phyloP scores from a whole-genome alignment of 1,140 invertebrate genomes.

The Helicoverpa zea region DNA sequence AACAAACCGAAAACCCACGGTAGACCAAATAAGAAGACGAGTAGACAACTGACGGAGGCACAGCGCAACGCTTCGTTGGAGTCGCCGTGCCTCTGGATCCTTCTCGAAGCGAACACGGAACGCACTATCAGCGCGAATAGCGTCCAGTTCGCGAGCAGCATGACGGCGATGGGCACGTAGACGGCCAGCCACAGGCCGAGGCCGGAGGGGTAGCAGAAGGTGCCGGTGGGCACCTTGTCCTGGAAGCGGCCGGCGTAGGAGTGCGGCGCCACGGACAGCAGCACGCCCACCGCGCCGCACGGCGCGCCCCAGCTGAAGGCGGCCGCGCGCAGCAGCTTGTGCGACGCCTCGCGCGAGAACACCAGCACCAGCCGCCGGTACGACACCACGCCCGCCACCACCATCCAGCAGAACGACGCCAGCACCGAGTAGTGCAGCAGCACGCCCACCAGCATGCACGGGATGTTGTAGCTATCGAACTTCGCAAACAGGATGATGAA shows the following conservation, averaged over 20 bases:
- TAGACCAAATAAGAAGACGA: conserved; percentile 86
- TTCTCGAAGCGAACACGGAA: conserved; percentile 82
- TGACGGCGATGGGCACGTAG: conserved; percentile 80
- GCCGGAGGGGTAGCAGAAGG: conserved; percentile 84
- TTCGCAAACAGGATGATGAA: conserved; percentile 71
- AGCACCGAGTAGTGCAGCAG: conserved; percentile 83
- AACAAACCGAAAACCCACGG: conserved; percentile 86
- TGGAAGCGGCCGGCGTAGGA: conserved; percentile 77
- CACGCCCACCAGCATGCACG: conserved; percentile 80
- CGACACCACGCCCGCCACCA: conserved; percentile 84
- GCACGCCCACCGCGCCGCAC: conserved; percentile 74
- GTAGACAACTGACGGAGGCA: conserved; percentile 81
- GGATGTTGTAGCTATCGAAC: conserved; percentile 67
- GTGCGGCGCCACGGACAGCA: conserved; percentile 75
- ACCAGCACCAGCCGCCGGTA: conserved; percentile 83
- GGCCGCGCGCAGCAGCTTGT: conserved; percentile 81
- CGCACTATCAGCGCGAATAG: conserved; percentile 85
- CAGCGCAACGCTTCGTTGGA: conserved; percentile 80
- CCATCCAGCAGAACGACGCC: conserved; percentile 86
- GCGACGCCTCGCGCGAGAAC: conserved; percentile 81
- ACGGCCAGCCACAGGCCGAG: conserved; percentile 82
- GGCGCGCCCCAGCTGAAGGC: conserved; percentile 83
- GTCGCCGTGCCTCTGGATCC: conserved; percentile 83
- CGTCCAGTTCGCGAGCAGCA: conserved; percentile 81
- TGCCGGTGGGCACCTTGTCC: conserved; percentile 67